These are phyloP conservation scores for Struthio camelus DNA, from an alignment of 2,113 vertebrate species.

Conservation along the genomic window DNA sequence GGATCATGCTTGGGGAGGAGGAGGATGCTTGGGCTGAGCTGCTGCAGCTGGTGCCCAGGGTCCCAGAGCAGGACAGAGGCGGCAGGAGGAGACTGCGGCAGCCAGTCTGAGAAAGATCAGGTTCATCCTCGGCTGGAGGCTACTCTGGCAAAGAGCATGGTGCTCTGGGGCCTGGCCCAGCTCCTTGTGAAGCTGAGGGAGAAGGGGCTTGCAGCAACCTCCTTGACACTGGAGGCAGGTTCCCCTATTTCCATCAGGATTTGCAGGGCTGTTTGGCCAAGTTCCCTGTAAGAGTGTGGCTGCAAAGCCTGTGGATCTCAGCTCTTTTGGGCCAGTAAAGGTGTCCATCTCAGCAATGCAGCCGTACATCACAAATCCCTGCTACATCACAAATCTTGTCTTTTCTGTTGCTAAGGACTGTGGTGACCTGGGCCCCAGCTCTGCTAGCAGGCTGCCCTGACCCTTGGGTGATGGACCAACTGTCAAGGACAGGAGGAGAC, in stretches of 20 bases:
- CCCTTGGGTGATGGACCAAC: rapidly evolving
- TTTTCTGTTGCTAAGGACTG: rapidly evolving
- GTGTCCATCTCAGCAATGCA: background rate
- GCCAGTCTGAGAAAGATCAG: background rate
- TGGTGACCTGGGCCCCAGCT: background rate
- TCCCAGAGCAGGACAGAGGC: background rate
- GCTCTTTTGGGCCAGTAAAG: background rate
- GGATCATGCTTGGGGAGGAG: background rate
- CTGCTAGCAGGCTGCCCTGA: background rate
- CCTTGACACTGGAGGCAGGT: background rate
- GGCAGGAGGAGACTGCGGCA: background rate
- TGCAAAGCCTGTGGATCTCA: background rate
- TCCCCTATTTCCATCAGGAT: background rate
- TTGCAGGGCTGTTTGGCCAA: background rate
- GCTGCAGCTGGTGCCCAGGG: background rate
- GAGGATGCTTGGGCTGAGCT: background rate
- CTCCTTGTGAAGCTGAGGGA: background rate
- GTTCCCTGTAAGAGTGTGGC: rapidly evolving
- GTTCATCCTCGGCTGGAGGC: background rate
- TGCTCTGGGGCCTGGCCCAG: background rate
- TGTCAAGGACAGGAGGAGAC: background rate
- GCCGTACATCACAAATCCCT: background rate
- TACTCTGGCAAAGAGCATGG: background rate
- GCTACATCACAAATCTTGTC: background rate
- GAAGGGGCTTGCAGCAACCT: background rate